A percentile compares a stretch with the other conserved stretches of the same genome.
Conservation (phyloP, 2,888 invertebrate species). For the Philopedon plagiatum region DNA sequence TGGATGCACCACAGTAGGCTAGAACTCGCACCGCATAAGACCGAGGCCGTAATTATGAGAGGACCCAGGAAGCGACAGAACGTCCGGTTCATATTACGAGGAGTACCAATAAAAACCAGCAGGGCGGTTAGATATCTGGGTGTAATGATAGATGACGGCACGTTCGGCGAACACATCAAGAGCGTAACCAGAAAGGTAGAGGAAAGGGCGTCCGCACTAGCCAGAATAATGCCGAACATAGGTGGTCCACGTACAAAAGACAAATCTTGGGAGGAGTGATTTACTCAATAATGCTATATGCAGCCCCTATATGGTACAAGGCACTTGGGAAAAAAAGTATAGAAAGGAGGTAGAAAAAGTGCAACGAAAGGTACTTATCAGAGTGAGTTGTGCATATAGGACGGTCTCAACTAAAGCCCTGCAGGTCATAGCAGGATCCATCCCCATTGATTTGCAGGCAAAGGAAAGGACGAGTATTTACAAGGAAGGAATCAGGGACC, state of each 20-base stretch:
- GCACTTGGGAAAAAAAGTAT: background rate
- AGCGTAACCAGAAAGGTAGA: background rate
- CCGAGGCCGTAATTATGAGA: conserved; percentile 36
- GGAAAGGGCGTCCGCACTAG: background rate
- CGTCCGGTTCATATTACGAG: background rate
- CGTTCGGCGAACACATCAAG: background rate
- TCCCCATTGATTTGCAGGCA: conserved; percentile 26
- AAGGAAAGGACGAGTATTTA: conserved; percentile 25
- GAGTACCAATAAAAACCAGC: background rate
- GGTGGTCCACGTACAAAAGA: too few species aligned
- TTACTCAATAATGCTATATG: background rate
- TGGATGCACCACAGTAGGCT: conserved; percentile 27
- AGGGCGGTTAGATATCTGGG: background rate
- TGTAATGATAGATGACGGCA: background rate
- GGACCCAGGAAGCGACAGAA: conserved; percentile 14
- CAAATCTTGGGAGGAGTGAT: too few species aligned
- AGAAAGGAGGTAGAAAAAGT: too few species aligned
- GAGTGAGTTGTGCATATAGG: too few species aligned
- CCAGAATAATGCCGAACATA: too few species aligned
- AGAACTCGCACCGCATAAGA: conserved; percentile 35
- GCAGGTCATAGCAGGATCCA: conserved; percentile 9
- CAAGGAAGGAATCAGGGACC: too few species aligned
- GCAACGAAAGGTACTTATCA: background rate
- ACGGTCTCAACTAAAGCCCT: background rate
- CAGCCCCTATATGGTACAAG: background rate